These are phyloP conservation scores for Synanthedon tipuliformis DNA, from an alignment of 2,888 invertebrate species.

Conservation along the genomic window DNA sequence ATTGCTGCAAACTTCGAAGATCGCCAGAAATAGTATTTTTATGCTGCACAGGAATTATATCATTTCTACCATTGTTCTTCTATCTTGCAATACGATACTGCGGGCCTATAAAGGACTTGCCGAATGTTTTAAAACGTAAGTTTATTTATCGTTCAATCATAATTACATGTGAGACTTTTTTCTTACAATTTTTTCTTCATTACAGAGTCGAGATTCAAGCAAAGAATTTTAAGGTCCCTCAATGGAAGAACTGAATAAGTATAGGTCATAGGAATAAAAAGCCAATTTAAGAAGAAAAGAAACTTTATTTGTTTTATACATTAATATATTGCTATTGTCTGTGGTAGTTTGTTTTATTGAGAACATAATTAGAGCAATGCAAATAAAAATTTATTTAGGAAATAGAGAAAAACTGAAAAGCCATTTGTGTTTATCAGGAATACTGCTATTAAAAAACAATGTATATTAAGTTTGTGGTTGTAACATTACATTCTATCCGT, in stretches of 20 bases:
- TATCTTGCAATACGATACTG: slow-evolving; percentile 67
- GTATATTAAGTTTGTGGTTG: too few relatives aligned
- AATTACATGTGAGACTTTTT: background rate
- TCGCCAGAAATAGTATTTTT: slow-evolving; percentile 70
- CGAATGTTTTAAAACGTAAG: slow-evolving; percentile 60
- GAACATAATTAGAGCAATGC: too few relatives aligned
- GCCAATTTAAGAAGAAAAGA: background rate
- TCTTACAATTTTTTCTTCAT: slow-evolving; percentile 9
- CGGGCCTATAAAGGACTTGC: slow-evolving; percentile 54
- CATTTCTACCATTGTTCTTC: slow-evolving; percentile 66
- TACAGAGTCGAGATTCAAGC: slow-evolving; percentile 62
- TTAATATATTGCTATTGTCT: slow-evolving; percentile 8
- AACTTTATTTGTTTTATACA: slow-evolving; percentile 3
- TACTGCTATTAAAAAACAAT: too few relatives aligned
- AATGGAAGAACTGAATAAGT: slow-evolving; percentile 32
- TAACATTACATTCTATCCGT: too few relatives aligned
- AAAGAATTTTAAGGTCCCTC: slow-evolving; percentile 39
- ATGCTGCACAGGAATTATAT: slow-evolving; percentile 60
- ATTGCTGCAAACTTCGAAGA: slow-evolving; percentile 69
- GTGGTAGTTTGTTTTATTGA: too few relatives aligned
- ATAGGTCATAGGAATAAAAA: background rate
- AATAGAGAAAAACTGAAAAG: too few relatives aligned
- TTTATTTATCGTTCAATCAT: slow-evolving; percentile 3
- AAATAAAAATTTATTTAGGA: too few relatives aligned
- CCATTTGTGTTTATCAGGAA: too few relatives aligned